Conservation (phyloP, 2,888 invertebrate species). For the Cryptus viduatorius region DNA sequence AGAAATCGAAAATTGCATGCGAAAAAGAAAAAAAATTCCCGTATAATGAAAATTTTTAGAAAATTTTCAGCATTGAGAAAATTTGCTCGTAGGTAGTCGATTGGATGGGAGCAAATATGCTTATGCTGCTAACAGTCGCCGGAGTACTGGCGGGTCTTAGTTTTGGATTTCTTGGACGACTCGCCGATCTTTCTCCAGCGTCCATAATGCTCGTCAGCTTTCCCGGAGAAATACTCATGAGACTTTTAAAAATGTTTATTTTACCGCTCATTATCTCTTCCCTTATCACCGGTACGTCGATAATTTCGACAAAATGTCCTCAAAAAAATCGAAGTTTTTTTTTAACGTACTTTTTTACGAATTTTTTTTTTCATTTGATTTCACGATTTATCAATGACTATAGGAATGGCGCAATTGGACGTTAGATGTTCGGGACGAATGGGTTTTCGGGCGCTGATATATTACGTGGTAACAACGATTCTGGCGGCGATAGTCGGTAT, state of each 20-base stretch:
- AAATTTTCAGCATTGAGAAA: neutral
- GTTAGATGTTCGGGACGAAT: conserved; percentile 88
- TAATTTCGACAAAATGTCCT: too few relatives aligned
- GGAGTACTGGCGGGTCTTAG: conserved; percentile 87
- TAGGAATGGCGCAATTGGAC: conserved; percentile 89
- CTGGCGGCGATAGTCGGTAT: conserved; percentile 89
- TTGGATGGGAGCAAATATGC: conserved; percentile 86
- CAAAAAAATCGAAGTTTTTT: too few relatives aligned
- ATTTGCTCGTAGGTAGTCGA: conserved; percentile 75
- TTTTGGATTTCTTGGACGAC: conserved; percentile 87
- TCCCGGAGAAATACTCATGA: conserved; percentile 89
- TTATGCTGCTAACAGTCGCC: conserved; percentile 87
- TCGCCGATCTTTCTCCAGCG: conserved; percentile 84
- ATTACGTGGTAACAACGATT: conserved; percentile 89
- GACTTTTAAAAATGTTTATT: conserved; percentile 90
- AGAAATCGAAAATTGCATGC: conserved; percentile 1
- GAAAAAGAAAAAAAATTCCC: neutral
- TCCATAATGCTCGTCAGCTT: conserved; percentile 88
- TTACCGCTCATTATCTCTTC: conserved; percentile 89
- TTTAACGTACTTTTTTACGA: too few relatives aligned
- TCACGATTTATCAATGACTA: conserved; percentile 53
- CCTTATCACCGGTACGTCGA: conserved; percentile 86
- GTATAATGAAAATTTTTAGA: neutral
- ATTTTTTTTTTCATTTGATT: neutral
- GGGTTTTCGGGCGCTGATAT: conserved; percentile 88